Percentiles rank a stretch among this genome's conserved stretches.
Conservation (phyloP, 2,888 invertebrate species). For the Sminthurinus aureus region DNA sequence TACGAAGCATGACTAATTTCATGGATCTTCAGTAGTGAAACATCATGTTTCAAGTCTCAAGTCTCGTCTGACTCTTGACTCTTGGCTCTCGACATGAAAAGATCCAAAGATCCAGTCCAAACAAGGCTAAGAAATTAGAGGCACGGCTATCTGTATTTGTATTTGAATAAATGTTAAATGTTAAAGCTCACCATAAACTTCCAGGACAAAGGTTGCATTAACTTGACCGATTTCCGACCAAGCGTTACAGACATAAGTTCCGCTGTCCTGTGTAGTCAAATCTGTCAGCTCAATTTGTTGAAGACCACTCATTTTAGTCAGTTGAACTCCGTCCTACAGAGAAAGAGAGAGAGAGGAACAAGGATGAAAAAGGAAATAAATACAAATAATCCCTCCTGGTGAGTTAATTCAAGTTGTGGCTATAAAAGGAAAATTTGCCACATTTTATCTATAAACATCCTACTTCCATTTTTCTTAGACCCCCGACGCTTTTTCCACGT, state of each 20-base stretch:
- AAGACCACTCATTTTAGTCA: slow-evolving; percentile 44
- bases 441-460: too few relatives aligned
- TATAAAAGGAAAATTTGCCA: too few relatives aligned
- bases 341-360: background rate
- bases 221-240: slow-evolving; percentile 45
- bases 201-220: slow-evolving; percentile 47
- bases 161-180: background rate
- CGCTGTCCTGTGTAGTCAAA: slow-evolving; percentile 44
- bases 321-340: slow-evolving; percentile 33
- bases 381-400: too few relatives aligned
- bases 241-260: slow-evolving; percentile 47
- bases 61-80: background rate
- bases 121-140: background rate
- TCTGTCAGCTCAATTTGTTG: slow-evolving; percentile 45
- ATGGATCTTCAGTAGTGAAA: too few relatives aligned
- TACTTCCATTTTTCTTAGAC: background rate
- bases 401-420: too few relatives aligned
- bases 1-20: too few relatives aligned
- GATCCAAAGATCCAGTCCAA: background rate
- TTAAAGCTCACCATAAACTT: slow-evolving; percentile 46
- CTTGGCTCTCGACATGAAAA: background rate
- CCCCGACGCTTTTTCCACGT: background rate
- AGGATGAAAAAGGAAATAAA: background rate
- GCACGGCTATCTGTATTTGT: too few relatives aligned
- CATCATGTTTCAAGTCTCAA: background rate